Percentiles rank a stretch among this genome's conserved stretches.
Conservation (phyloP, 2,797 vertebrate species). For the Artibeus lituratus region DNA sequence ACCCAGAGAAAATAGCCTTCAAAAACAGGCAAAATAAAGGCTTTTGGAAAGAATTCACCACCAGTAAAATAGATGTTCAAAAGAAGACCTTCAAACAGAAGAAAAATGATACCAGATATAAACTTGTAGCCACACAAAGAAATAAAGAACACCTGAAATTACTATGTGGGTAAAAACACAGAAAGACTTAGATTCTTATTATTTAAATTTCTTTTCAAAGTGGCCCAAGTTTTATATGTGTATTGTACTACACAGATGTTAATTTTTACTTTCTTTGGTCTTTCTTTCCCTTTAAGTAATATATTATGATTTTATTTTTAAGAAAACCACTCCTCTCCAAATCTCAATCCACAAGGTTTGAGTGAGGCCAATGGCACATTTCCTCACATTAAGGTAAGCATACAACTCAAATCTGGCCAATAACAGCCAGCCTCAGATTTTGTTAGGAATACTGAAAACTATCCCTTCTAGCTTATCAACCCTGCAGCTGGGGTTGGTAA, state of each 20-base stretch:
- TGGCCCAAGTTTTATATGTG: background rate
- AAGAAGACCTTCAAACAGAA: background rate
- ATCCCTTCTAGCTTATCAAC: background rate
- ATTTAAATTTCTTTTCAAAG: background rate
- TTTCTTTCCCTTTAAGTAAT: background rate
- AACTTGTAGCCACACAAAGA: background rate
- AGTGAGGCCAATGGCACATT: background rate
- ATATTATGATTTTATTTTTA: background rate
- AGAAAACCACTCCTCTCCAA: background rate
- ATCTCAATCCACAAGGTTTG: background rate
- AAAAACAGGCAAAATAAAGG: slow-evolving; percentile 4
- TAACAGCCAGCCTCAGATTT: background rate
- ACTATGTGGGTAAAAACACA: background rate
- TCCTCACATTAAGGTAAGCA: background rate
- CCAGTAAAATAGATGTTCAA: background rate
- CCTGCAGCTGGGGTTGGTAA: background rate
- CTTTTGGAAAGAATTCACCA: background rate
- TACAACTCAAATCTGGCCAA: background rate
- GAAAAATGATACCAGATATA: background rate
- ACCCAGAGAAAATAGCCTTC: slow-evolving; percentile 40
- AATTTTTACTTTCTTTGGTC: background rate
- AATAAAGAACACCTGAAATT: background rate
- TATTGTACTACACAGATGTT: background rate
- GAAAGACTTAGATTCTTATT: background rate
- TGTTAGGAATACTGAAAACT: background rate